Evolutionary conservation across 2,113 vertebrate species (phyloP).

Genomic region (Tretioscincus oriximinensis): DNA sequence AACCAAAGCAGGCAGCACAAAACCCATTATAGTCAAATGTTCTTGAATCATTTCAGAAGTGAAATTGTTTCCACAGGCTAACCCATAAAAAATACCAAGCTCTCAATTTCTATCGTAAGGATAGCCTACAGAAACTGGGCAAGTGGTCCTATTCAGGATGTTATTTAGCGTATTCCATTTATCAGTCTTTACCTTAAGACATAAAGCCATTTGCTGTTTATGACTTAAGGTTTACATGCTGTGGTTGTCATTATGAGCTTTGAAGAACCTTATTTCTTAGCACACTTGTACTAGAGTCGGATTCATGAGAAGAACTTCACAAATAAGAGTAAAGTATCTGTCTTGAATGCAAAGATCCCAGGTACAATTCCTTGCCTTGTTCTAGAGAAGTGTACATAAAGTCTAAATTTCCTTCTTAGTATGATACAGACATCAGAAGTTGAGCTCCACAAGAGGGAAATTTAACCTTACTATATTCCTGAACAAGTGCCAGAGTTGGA

Average conservation of each 20-base stretch:
- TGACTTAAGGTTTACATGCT: conserved; percentile 53
- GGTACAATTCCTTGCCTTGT: too few species aligned
- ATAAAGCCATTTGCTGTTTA: conserved; percentile 76
- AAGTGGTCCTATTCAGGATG: conserved; percentile 58
- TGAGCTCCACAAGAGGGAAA: too few species aligned
- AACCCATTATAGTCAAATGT: conserved; percentile 83
- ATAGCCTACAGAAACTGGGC: conserved; percentile 68
- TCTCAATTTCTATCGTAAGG: conserved; percentile 67
- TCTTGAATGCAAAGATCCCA: too few species aligned
- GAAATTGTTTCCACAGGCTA: conserved; percentile 80
- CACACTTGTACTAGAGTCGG: conserved; percentile 10
- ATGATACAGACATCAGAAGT: too few species aligned
- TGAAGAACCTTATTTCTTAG: conserved; percentile 32
- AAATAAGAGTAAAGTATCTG: not conserved
- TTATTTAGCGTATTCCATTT: conserved; percentile 80
- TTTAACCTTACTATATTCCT: too few species aligned
- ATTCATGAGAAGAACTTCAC: not conserved
- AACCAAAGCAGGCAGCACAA: conserved; percentile 75
- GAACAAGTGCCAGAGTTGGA: too few species aligned
- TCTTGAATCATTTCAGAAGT: conserved; percentile 78
- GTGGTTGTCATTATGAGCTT: conserved; percentile 62
- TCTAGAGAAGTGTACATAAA: too few species aligned
- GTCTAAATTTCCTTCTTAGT: too few species aligned
- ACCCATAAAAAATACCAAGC: conserved; percentile 70
- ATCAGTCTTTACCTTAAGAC: conserved; percentile 79